Percentiles rank a stretch among this genome's conserved stretches.
phyloP scores from a whole-genome alignment of 2,888 invertebrate genomes.

The Bimastos eiseni region DNA sequence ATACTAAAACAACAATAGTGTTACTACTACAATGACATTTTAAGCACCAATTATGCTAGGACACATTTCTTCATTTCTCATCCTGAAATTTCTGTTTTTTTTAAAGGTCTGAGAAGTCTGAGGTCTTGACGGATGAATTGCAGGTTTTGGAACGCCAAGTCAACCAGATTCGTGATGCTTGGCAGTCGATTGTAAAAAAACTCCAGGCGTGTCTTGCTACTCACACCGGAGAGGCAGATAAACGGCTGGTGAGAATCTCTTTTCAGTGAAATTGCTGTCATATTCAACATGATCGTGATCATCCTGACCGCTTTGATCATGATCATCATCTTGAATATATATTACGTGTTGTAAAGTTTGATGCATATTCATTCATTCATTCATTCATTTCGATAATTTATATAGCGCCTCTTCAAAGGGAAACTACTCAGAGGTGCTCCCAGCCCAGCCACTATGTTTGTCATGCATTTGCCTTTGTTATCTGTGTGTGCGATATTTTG shows the following conservation, averaged over 20 bases:
- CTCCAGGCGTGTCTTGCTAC: slow-evolving; percentile 1
- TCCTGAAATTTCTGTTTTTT: neutral
- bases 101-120: slow-evolving; percentile 1
- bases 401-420: no score
- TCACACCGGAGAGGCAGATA: slow-evolving; percentile 40
- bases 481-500: neutral
- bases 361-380: no score
- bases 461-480: neutral
- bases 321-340: neutral
- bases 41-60: no score
- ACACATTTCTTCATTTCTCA: neutral
- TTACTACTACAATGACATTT: no score
- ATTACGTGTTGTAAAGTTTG: neutral
- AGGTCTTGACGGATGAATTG: slow-evolving; percentile 8
- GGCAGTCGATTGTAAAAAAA: slow-evolving; percentile 7
- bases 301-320: neutral
- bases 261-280: neutral
- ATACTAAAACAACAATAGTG: no score
- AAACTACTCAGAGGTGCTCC: no score
- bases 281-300: neutral
- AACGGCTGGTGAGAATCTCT: neutral
- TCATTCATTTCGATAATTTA: no score
- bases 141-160: neutral
- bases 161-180: slow-evolving; percentile 9
- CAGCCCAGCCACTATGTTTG: no score